These are phyloP conservation scores for Tenthredo scrophulariae DNA, from an alignment of 2,888 invertebrate genomes.

Conservation along the genomic window DNA sequence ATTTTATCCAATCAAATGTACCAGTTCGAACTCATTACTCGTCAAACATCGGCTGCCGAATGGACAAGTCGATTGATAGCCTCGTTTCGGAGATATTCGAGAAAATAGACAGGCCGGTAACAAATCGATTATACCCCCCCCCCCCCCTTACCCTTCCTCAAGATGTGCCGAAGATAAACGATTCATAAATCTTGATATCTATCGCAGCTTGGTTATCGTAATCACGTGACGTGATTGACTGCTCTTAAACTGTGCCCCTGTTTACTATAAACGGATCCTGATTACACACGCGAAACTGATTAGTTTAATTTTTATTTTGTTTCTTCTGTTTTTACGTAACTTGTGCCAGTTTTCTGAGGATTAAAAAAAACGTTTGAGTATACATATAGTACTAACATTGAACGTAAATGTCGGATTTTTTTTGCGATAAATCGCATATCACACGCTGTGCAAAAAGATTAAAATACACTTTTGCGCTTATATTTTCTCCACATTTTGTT, in stretches of 20 bases:
- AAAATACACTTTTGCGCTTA: not conserved
- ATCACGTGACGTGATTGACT: constrained; percentile 58
- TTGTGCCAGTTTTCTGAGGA: not conserved
- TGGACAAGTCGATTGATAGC: too few relatives aligned
- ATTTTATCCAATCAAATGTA: too few relatives aligned
- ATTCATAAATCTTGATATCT: not conserved
- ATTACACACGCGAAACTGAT: not conserved
- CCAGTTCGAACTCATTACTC: too few relatives aligned
- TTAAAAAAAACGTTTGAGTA: not conserved
- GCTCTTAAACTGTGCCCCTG: constrained; percentile 68
- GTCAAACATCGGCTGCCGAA: too few relatives aligned
- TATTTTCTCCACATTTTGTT: not conserved
- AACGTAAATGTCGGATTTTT: not conserved
- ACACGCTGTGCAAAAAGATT: not conserved
- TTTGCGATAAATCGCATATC: not conserved
- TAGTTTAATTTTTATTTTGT: not conserved
- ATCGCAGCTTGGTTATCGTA: not conserved
- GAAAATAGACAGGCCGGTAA: too few relatives aligned
- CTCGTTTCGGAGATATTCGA: too few relatives aligned
- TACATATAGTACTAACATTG: not conserved
- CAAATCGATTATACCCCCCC: too few relatives aligned
- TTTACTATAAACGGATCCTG: constrained; percentile 65
- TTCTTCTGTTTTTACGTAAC: not conserved
- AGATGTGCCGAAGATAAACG: not conserved
- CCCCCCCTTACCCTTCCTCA: too few relatives aligned